Base-by-base conservation (phyloP, 2,797 vertebrate genomes). In the Gallinago solitaria region DNA sequence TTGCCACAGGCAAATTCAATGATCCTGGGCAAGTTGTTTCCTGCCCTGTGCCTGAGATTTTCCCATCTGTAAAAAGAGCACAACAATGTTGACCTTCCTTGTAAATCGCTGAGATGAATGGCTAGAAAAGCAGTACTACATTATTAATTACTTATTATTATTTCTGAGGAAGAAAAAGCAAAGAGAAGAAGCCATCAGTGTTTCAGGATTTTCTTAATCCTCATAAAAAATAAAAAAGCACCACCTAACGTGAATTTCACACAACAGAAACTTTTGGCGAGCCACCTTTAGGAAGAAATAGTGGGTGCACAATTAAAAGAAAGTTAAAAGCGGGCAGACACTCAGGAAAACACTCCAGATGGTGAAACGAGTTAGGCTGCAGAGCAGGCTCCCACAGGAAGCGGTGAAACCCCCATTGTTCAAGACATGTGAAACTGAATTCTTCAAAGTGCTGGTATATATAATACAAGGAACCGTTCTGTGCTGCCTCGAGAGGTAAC, bases 361-460 rank as follows among this genome's bases (percentile, higher is more conserved):
- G 91, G 90, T 89, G 87, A 83, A 96, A 89, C 0, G 3, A 96
- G 93, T 96, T 94, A 96, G 86, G 73, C 94, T 85, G 75, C 78
- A 59, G 88, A 93, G 67, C 77, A 80, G 68, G 81, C 86, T 95
- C 60, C 87, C 93, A 93, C 94, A 96, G 95, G 93, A 96, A 94
- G 90, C 1, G 17, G 83, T 91, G 92, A 97, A 95, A 84, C 88
- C 84, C 90, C 80, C 70, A 77, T 96, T 96, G 96, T 96, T 96
- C 81, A 67, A 93, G 86, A 80, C 83, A 77, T 57, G 54, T 68
- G 77, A 92, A 97, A 95, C 68, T 1, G 39, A 93, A 77, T 51
- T 84, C 82, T 79, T 92, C 79, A 70, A 92, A 90, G 92, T 33
- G 63, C 45, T 82, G 56, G 76, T 81, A 37, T 15, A 73, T 60